phyloP scores from a whole-genome alignment of 2,888 invertebrate genomes.

The Meloe dianella region DNA sequence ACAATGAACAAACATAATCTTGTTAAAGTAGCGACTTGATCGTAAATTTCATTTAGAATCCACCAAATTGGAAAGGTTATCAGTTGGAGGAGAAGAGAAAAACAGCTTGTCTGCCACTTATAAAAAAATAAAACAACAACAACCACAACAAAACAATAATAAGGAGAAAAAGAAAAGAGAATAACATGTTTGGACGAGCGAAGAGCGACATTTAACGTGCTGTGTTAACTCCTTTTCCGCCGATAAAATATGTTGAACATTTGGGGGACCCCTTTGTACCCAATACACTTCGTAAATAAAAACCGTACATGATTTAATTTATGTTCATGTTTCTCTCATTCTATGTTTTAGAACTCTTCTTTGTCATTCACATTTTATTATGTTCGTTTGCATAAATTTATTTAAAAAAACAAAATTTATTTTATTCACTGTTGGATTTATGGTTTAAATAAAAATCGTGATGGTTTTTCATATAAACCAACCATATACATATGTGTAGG shows the following conservation, averaged over 20 bases:
- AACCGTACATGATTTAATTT: slow-evolving; percentile 30
- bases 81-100: slow-evolving; percentile 15
- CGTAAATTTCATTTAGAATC: slow-evolving; percentile 26
- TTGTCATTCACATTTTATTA: slow-evolving; percentile 13
- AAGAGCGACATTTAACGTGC: slow-evolving; percentile 22
- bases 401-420: slow-evolving; percentile 31
- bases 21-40: slow-evolving; percentile 26
- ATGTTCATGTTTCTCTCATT: slow-evolving; percentile 25
- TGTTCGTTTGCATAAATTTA: slow-evolving; percentile 33
- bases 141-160: neutral
- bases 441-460: slow-evolving; percentile 23
- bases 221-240: slow-evolving; percentile 28
- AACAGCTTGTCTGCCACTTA: slow-evolving; percentile 8
- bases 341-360: slow-evolving; percentile 26
- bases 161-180: neutral
- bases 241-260: slow-evolving; percentile 26
- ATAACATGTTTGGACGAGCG: slow-evolving; percentile 9
- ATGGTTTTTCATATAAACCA: slow-evolving; percentile 3
- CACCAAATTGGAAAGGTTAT: slow-evolving; percentile 21
- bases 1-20: slow-evolving; percentile 31
- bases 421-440: slow-evolving; percentile 31
- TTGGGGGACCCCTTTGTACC: slow-evolving; percentile 13
- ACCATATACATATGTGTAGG: slow-evolving; percentile 2
- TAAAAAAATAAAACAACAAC: neutral
- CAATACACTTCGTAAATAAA: slow-evolving; percentile 29